These are phyloP conservation scores for Otocyon megalotis DNA, from an alignment of 2,113 vertebrate genomes.

Conservation along the genomic window DNA sequence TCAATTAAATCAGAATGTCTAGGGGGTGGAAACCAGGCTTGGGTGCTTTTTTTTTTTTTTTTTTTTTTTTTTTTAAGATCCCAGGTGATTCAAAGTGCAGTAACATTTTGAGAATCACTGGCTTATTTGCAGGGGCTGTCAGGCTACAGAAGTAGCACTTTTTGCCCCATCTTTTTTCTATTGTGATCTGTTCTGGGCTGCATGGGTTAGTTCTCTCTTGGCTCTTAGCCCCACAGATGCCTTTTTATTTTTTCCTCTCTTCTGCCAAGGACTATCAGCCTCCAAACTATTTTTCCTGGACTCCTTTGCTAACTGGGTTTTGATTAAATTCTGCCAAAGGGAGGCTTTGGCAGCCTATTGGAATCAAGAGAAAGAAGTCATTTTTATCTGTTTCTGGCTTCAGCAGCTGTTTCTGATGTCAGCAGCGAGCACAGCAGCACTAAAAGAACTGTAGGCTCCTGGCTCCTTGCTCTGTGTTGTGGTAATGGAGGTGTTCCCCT, in stretches of 20 bases:
- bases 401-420: background rate
- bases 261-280: background rate
- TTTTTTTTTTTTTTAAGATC: background rate
- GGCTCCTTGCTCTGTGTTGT: background rate
- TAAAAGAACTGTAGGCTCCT: background rate
- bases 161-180: background rate
- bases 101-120: background rate
- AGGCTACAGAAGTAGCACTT: background rate
- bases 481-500: background rate
- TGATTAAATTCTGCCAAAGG: constrained; percentile 54
- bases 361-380: background rate
- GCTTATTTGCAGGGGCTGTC: background rate
- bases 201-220: background rate
- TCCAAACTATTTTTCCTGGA: background rate
- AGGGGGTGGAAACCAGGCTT: background rate
- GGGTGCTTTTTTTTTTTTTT: background rate
- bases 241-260: background rate
- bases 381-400: background rate
- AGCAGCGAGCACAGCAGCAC: background rate
- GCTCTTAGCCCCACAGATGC: background rate
- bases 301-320: constrained; percentile 16
- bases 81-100: background rate
- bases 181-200: background rate
- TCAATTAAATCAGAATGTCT: background rate
- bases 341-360: background rate